phyloP scores from a whole-genome alignment of 2,888 invertebrate species.

The Anoncus sp. region DNA sequence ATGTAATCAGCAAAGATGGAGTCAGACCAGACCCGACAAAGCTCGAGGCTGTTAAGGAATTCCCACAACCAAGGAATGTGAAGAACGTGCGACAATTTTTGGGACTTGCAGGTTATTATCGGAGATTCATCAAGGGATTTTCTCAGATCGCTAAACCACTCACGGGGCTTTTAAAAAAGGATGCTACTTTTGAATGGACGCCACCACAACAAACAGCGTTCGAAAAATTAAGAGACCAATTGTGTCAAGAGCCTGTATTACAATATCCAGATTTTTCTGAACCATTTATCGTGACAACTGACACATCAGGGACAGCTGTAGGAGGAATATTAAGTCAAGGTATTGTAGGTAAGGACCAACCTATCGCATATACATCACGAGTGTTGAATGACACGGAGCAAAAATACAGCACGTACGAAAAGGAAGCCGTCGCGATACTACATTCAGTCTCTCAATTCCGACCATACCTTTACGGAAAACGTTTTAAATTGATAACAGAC shows the following conservation, averaged over 20 bases:
- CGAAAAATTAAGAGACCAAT: not conserved
- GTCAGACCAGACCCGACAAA: conserved; percentile 9
- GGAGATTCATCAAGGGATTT: conserved; percentile 21
- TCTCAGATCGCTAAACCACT: conserved; percentile 39
- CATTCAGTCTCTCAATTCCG: conserved; percentile 25
- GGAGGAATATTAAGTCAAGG: conserved; percentile 41
- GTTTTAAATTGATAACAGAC: conserved; percentile 37
- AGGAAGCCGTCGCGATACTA: conserved; percentile 26
- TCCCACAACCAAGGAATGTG: conserved; percentile 1
- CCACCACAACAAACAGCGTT: conserved; percentile 14
- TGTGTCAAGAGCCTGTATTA: conserved; percentile 17
- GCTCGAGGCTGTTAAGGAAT: not conserved
- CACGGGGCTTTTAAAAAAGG: conserved; percentile 18
- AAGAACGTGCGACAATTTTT: conserved; percentile 7
- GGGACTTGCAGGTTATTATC: not conserved
- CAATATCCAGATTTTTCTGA: conserved; percentile 32
- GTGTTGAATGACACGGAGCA: not conserved
- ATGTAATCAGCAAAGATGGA: conserved; percentile 14
- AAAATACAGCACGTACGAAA: conserved; percentile 22
- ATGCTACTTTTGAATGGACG: conserved; percentile 18
- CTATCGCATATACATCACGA: conserved; percentile 22
- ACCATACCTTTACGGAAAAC: conserved; percentile 28
- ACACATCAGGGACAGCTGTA: conserved; percentile 29
- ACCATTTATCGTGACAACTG: conserved; percentile 24
- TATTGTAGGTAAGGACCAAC: conserved; percentile 27